Conservation (phyloP, 1,140 invertebrate genomes). For the Solen grandis region DNA sequence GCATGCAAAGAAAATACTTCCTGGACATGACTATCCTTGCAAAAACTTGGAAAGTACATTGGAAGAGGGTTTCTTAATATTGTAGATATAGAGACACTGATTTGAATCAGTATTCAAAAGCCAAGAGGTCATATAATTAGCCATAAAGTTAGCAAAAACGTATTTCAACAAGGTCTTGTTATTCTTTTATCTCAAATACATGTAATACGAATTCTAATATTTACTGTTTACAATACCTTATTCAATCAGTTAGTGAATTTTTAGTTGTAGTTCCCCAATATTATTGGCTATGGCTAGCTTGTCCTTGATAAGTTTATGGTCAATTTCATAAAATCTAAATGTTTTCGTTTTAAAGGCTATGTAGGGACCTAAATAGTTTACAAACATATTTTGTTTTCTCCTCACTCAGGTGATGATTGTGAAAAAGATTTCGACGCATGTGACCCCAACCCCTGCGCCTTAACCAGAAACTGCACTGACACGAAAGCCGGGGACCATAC, state of each 20-base stretch:
- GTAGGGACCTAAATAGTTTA: neutral
- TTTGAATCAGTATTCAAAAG: neutral
- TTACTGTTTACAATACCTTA: neutral
- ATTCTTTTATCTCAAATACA: too few species aligned
- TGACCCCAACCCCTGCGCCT: constrained; percentile 30
- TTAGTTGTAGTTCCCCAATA: neutral
- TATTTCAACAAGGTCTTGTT: too few species aligned
- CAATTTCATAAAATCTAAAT: neutral
- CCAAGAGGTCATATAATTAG: neutral
- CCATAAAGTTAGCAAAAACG: too few species aligned
- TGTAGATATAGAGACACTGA: neutral
- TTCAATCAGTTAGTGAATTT: neutral
- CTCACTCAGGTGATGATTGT: constrained; percentile 27
- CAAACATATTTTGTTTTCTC: neutral
- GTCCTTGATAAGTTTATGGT: neutral
- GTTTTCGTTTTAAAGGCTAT: neutral
- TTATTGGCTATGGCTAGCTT: neutral
- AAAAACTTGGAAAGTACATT: neutral
- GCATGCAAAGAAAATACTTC: neutral
- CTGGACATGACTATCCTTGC: neutral
- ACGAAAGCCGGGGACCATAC: constrained; percentile 8
- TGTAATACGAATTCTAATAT: neutral
- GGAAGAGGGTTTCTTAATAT: neutral
- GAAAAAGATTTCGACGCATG: constrained; percentile 36
- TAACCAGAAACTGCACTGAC: constrained; percentile 14